Conservation (phyloP, 2,113 vertebrate species). For the Sinocyclocheilus anophthalmus region DNA sequence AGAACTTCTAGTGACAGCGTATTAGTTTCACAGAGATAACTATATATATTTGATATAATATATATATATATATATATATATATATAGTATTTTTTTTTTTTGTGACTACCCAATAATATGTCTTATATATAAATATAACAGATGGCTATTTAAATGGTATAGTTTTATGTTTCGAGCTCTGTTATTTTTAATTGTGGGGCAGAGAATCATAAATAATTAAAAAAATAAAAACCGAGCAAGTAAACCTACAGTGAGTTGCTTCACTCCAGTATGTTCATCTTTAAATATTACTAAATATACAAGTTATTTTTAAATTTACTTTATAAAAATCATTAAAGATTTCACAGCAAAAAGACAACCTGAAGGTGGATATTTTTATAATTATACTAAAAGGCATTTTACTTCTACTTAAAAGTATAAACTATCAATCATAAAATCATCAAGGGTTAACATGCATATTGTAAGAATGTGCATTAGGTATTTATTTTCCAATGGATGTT, state of each 20-base stretch:
- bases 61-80: too few species aligned
- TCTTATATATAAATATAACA: fast-evolving
- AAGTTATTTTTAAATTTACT: neutral
- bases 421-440: neutral
- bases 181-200: too few species aligned
- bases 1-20: too few species aligned
- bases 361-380: neutral
- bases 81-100: too few species aligned
- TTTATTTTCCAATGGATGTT: neutral
- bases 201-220: too few species aligned
- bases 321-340: neutral
- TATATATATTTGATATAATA: too few species aligned
- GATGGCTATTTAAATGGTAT: fast-evolving
- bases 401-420: neutral
- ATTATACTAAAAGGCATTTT: neutral
- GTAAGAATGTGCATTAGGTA: neutral
- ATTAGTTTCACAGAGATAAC: too few species aligned
- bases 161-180: neutral
- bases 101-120: fast-evolving
- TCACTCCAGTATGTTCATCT: neutral
- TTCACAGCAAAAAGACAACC: neutral
- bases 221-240: too few species aligned
- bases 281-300: neutral
- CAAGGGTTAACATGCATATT: neutral
- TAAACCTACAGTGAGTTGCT: neutral